Percentiles rank a stretch among this genome's conserved stretches.
These are phyloP conservation scores for Aleiodes testaceus DNA, from an alignment of 2,888 invertebrate genomes.

Conservation along the genomic window DNA sequence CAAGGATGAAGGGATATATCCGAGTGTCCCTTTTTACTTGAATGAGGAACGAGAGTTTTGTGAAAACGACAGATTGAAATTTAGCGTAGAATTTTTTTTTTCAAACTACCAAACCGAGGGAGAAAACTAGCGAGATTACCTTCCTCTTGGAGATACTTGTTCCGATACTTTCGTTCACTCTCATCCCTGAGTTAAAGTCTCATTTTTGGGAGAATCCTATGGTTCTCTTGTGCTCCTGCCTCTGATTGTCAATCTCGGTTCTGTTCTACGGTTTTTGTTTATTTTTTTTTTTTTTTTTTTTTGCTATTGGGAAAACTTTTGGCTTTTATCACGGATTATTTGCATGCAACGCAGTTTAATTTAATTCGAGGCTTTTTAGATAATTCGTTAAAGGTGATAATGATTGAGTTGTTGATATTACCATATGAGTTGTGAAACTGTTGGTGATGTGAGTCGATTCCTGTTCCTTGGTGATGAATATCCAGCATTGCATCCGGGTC, in stretches of 20 bases:
- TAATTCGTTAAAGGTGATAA: constrained; percentile 48
- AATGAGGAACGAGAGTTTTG: constrained; percentile 51
- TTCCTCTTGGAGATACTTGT: constrained; percentile 37
- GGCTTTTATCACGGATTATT: too few species aligned
- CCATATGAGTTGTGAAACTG: constrained; percentile 74
- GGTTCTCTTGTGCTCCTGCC: neutral
- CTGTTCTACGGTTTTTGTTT: constrained; percentile 1
- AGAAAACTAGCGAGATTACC: constrained; percentile 45
- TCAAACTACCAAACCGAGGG: neutral
- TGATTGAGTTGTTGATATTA: constrained; percentile 64
- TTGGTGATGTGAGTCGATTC: constrained; percentile 72
- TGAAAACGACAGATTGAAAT: constrained; percentile 66
- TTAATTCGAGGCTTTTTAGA: too few species aligned
- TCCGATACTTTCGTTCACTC: constrained; percentile 32
- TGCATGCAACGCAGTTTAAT: too few species aligned
- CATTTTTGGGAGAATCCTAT: neutral
- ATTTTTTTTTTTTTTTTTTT: neutral
- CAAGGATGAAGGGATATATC: constrained; percentile 39
- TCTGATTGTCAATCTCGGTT: constrained; percentile 23
- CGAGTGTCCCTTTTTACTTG: constrained; percentile 44
- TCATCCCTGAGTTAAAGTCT: constrained; percentile 15
- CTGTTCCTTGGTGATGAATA: constrained; percentile 71
- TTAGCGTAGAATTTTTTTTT: constrained; percentile 63
- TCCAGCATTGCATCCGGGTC: constrained; percentile 72
- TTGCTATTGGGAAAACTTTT: neutral